phyloP scores from a whole-genome alignment of 2,888 invertebrate genomes.

The Coenonympha glycerion region DNA sequence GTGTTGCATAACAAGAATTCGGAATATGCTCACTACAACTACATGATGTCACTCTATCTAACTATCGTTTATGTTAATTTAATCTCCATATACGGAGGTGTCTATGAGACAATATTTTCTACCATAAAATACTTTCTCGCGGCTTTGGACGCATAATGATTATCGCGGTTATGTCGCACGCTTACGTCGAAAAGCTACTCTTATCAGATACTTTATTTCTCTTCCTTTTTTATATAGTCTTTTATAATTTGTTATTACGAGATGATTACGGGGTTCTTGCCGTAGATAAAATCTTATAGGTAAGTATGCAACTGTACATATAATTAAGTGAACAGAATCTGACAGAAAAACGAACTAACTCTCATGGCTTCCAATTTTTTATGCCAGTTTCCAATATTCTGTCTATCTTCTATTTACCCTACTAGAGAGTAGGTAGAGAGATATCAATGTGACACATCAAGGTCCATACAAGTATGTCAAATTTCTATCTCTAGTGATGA shows the following conservation, averaged over 20 bases:
- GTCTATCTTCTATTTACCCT: too few relatives aligned
- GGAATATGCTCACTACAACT: constrained; percentile 2
- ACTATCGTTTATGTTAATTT: constrained; percentile 31
- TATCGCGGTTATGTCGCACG: constrained; percentile 11
- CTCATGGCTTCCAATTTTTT: too few relatives aligned
- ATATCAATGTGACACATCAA: too few relatives aligned
- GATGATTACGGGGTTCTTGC: too few relatives aligned
- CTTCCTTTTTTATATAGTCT: neutral
- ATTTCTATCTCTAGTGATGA: too few relatives aligned
- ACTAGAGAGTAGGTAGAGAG: too few relatives aligned
- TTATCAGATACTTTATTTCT: neutral
- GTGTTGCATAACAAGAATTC: constrained; percentile 6
- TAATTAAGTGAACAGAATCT: too few relatives aligned
- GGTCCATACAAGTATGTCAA: too few relatives aligned
- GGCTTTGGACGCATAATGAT: constrained; percentile 19
- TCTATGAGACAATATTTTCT: constrained; percentile 29
- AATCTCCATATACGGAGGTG: constrained; percentile 25
- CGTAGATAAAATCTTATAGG: too few relatives aligned
- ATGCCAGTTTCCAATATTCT: too few relatives aligned
- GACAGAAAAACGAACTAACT: too few relatives aligned
- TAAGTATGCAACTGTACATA: too few relatives aligned
- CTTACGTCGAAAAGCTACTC: neutral
- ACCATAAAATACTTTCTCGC: constrained; percentile 33
- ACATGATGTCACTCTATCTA: constrained; percentile 29
- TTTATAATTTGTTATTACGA: neutral